phyloP scores from a whole-genome alignment of 2,888 invertebrate genomes.

The Plemyria rubiginata region DNA sequence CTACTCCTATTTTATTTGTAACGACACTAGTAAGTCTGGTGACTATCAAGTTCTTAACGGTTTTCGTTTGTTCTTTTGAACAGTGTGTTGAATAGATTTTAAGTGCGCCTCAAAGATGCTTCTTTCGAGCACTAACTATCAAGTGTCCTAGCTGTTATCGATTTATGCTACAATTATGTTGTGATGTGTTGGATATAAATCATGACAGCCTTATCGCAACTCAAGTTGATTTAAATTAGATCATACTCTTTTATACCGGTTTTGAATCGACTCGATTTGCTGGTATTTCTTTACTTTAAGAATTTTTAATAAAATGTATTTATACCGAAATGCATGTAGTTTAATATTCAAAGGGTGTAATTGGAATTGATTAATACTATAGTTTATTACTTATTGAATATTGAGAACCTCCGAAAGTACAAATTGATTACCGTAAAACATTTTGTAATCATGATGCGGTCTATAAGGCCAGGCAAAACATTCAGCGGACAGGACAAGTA shows the following conservation, averaged over 20 bases:
- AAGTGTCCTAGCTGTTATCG: constrained; percentile 3
- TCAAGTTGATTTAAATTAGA: constrained; percentile 31
- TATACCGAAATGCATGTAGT: not conserved
- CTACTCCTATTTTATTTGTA: too few relatives aligned
- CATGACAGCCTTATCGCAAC: constrained; percentile 27
- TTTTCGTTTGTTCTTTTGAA: too few relatives aligned
- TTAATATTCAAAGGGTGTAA: too few relatives aligned
- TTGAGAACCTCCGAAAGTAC: too few relatives aligned
- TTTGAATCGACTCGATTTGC: constrained; percentile 9
- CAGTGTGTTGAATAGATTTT: too few relatives aligned
- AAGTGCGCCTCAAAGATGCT: too few relatives aligned
- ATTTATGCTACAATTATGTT: constrained; percentile 16
- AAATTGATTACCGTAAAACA: too few relatives aligned
- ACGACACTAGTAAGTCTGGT: too few relatives aligned
- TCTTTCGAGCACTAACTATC: not conserved
- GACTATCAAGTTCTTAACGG: too few relatives aligned
- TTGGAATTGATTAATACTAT: too few relatives aligned
- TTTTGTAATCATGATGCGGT: too few relatives aligned
- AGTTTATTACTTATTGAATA: too few relatives aligned
- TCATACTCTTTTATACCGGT: constrained; percentile 22
- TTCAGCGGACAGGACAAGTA: not conserved
- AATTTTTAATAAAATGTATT: not conserved
- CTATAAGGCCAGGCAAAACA: not conserved
- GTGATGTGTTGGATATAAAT: constrained; percentile 35
- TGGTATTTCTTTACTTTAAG: not conserved